A percentile compares a stretch with the other conserved stretches of the same genome.
Evolutionary conservation across 2,888 invertebrate genomes (phyloP).

Genomic region (Eilema caniola): DNA sequence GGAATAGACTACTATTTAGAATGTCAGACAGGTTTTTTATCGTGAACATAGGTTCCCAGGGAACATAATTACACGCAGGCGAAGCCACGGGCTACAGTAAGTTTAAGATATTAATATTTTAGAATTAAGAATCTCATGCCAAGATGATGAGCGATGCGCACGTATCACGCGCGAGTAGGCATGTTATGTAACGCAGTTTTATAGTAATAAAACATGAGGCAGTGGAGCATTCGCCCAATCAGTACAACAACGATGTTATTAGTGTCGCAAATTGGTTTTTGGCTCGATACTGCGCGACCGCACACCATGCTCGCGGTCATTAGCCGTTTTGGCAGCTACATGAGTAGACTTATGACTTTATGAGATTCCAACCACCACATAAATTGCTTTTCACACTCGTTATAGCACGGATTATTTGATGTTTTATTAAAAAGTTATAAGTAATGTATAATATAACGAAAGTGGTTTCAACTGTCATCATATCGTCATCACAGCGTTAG

Average conservation of each 20-base stretch:
- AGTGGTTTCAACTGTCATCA: neutral
- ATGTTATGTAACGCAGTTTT: too few relatives aligned
- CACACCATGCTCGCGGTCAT: conserved; percentile 79
- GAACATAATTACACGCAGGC: too few relatives aligned
- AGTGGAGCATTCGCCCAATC: conserved; percentile 43
- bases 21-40: too few relatives aligned
- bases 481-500: neutral
- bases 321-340: conserved; percentile 83
- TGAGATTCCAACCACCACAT: conserved; percentile 63
- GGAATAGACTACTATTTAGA: too few relatives aligned
- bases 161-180: neutral
- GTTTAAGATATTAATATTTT: neutral
- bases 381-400: conserved; percentile 51
- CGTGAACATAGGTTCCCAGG: too few relatives aligned
- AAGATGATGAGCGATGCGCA: neutral
- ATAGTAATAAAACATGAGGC: conserved; percentile 19
- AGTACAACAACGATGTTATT: conserved; percentile 73
- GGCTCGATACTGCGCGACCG: conserved; percentile 79
- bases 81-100: neutral
- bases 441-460: neutral
- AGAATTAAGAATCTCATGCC: neutral
- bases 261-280: conserved; percentile 83
- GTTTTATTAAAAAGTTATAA: conserved; percentile 39
- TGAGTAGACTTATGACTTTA: conserved; percentile 73
- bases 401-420: conserved; percentile 35